phyloP scores from a whole-genome alignment of 2,888 invertebrate species.

The Argyra leucocephala region DNA sequence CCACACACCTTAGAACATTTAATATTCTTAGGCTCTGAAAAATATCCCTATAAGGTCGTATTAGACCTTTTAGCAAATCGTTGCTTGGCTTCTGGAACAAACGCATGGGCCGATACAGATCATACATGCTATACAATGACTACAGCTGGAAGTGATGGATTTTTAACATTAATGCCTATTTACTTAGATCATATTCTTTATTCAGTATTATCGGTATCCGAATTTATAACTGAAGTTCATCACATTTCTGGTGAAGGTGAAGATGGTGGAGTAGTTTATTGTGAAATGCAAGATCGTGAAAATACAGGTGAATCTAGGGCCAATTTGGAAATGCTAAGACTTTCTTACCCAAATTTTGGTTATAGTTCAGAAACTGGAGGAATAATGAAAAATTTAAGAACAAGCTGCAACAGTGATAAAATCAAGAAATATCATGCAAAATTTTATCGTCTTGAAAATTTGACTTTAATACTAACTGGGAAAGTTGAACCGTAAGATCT shows the following conservation, averaged over 20 bases:
- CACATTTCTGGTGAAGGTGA: constrained; percentile 81
- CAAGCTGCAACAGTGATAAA: constrained; percentile 70
- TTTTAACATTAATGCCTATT: constrained; percentile 74
- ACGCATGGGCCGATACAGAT: too few relatives aligned
- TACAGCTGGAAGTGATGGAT: constrained; percentile 76
- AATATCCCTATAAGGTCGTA: constrained; percentile 82
- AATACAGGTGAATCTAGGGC: too few relatives aligned
- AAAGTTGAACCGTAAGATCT: too few relatives aligned
- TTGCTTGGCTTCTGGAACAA: too few relatives aligned
- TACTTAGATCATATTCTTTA: too few relatives aligned
- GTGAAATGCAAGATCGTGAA: constrained; percentile 84
- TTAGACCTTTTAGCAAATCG: constrained; percentile 81
- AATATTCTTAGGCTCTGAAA: too few relatives aligned
- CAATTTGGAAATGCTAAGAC: too few relatives aligned
- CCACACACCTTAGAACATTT: constrained; percentile 93
- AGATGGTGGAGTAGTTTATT: constrained; percentile 90
- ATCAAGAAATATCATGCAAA: constrained; percentile 68
- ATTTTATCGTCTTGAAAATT: constrained; percentile 82
- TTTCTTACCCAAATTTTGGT: too few relatives aligned
- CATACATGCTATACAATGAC: too few relatives aligned
- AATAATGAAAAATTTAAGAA: constrained; percentile 69
- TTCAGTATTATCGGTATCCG: constrained; percentile 57
- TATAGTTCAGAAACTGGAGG: too few relatives aligned
- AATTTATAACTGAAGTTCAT: constrained; percentile 82
- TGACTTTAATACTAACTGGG: too few relatives aligned